Conservation (phyloP, 2,888 invertebrate species). For the Oscheius sp. region DNA sequence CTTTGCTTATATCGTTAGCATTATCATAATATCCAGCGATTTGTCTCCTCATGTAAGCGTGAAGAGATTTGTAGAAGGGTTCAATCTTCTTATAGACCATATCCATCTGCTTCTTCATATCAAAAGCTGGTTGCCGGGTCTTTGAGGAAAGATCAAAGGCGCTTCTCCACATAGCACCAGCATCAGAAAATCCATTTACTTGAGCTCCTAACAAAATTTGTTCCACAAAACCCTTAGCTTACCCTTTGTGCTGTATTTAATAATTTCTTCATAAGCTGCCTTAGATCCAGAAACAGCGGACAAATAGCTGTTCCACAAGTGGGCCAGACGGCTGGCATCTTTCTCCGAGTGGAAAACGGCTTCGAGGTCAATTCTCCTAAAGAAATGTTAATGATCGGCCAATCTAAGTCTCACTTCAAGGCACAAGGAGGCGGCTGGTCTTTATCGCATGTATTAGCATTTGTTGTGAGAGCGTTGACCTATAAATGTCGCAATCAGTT, state of each 20-base stretch:
- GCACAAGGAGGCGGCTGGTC: slow-evolving; percentile 64
- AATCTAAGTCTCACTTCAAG: slow-evolving; percentile 44
- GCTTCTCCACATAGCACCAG: slow-evolving; percentile 69
- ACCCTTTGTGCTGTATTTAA: slow-evolving; percentile 65
- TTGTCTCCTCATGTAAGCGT: slow-evolving; percentile 69
- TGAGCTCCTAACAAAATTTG: slow-evolving; percentile 55
- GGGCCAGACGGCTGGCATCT: slow-evolving; percentile 50
- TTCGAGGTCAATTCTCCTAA: slow-evolving; percentile 53
- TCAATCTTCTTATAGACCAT: slow-evolving; percentile 58
- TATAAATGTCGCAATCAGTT: slow-evolving; percentile 26
- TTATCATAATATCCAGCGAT: slow-evolving; percentile 63
- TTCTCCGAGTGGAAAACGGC: slow-evolving; percentile 53
- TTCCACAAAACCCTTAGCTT: not conserved
- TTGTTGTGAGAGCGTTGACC: slow-evolving; percentile 58
- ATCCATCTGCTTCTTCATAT: slow-evolving; percentile 60
- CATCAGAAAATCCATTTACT: slow-evolving; percentile 66
- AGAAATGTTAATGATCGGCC: slow-evolving; percentile 10
- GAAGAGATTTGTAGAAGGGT: slow-evolving; percentile 69
- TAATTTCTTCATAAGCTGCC: slow-evolving; percentile 56
- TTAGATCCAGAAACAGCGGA: slow-evolving; percentile 45
- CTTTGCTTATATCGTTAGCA: slow-evolving; percentile 58
- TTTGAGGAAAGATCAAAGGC: slow-evolving; percentile 65
- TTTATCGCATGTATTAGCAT: slow-evolving; percentile 61
- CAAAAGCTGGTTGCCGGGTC: slow-evolving; percentile 41
- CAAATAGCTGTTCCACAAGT: slow-evolving; percentile 51